Evolutionary conservation across 2,797 vertebrate species (phyloP).

Genomic region (Aeoliscus strigatus): DNA sequence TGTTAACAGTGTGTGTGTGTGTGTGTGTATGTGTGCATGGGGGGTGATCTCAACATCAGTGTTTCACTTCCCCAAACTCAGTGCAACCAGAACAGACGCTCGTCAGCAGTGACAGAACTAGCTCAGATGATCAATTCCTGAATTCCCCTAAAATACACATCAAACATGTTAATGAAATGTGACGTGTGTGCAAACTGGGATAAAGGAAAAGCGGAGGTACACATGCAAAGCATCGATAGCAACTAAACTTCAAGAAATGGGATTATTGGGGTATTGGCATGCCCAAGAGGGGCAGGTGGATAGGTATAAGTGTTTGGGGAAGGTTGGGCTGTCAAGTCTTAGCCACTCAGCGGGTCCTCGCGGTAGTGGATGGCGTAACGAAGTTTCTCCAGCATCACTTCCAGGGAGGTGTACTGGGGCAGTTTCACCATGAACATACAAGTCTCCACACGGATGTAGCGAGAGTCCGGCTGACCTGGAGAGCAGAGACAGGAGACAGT

Average conservation of each 20-base stretch:
- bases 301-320: conserved; percentile 1
- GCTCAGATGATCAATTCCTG: conserved; percentile 50
- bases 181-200: conserved; percentile 26
- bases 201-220: conserved; percentile 24
- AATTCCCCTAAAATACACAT: conserved; percentile 36
- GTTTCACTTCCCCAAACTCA: conserved; percentile 52
- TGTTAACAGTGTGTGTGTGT: conserved; percentile 14
- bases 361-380: conserved; percentile 97
- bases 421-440: conserved; percentile 99
- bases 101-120: conserved; percentile 29
- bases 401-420: conserved; percentile 93
- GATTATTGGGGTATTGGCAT: conserved; percentile 23
- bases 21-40: conserved; percentile 1
- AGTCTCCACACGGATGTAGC: conserved; percentile 95
- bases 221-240: conserved; percentile 36
- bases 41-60: conserved; percentile 12
- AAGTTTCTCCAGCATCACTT: conserved; percentile 95
- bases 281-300: background rate
- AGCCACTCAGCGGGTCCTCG: conserved; percentile 96
- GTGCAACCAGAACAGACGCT: conserved; percentile 53
- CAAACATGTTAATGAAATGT: conserved; percentile 32
- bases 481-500: conserved; percentile 9
- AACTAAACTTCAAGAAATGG: conserved; percentile 23
- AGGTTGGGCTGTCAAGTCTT: conserved; percentile 49
- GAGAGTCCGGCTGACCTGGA: conserved; percentile 87